These are phyloP conservation scores for Cheilinus undulatus DNA, from an alignment of 2,113 vertebrate genomes.

Conservation along the genomic window DNA sequence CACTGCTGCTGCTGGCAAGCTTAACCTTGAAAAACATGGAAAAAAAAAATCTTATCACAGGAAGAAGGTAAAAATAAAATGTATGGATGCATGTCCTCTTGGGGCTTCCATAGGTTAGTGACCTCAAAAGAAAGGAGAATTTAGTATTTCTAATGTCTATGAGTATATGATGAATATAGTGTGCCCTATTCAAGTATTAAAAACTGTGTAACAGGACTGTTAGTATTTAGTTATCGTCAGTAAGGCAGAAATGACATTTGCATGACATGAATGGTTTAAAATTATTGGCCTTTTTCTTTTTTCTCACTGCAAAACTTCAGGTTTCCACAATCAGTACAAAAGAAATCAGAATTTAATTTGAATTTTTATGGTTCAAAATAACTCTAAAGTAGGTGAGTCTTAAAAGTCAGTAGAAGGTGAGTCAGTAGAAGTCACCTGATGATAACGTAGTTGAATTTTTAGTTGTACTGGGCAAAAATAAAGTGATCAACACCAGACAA, in stretches of 20 bases:
- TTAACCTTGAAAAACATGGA: no score
- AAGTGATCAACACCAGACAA: constrained; percentile 81
- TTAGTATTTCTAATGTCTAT: background rate
- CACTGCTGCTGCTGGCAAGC: no score
- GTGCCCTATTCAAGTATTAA: constrained; percentile 53
- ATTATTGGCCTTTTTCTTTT: constrained; percentile 26
- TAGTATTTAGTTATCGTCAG: constrained; percentile 55
- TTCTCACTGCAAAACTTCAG: background rate
- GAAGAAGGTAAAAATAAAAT: no score
- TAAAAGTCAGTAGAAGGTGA: no score
- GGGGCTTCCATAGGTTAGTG: no score
- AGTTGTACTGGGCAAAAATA: constrained; percentile 78
- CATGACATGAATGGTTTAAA: constrained; percentile 50
- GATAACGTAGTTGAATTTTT: constrained; percentile 1
- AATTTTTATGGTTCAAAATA: constrained; percentile 69
- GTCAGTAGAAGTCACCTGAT: constrained; percentile 10
- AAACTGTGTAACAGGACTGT: constrained; percentile 48
- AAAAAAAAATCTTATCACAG: no score
- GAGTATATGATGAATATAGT: background rate
- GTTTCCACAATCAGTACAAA: background rate
- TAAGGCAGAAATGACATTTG: constrained; percentile 80
- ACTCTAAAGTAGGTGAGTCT: constrained; percentile 1
- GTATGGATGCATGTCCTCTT: no score
- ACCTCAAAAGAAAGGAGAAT: constrained; percentile 17
- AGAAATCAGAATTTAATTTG: background rate